Conservation (phyloP, 2,888 invertebrate species). For the Drosophila crucigera region DNA sequence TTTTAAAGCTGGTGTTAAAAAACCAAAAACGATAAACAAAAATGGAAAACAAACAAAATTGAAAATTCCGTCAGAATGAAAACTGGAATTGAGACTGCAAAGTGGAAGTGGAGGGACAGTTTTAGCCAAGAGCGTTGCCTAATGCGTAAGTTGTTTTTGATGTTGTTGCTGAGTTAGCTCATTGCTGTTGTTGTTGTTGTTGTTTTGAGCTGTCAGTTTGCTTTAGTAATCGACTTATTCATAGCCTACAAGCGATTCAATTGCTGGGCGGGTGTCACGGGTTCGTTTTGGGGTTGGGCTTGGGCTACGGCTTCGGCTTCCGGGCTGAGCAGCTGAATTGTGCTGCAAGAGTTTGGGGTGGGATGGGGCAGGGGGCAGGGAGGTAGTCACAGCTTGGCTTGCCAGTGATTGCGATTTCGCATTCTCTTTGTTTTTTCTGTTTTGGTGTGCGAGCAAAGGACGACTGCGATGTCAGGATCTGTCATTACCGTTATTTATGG, state of each 20-base stretch:
- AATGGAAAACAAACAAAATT: conserved; percentile 15
- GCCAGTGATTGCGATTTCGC: conserved; percentile 52
- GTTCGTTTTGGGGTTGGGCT: conserved; percentile 1
- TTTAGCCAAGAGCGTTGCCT: conserved; percentile 9
- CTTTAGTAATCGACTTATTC: conserved; percentile 79
- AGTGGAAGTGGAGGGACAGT: neutral
- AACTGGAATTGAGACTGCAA: conserved; percentile 6
- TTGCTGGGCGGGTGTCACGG: conserved; percentile 25
- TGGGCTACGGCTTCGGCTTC: neutral
- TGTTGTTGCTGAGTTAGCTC: conserved; percentile 15
- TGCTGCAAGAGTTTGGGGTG: neutral
- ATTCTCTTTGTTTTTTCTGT: conserved; percentile 49
- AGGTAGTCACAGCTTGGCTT: conserved; percentile 46
- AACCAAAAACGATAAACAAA: conserved; percentile 8
- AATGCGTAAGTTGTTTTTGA: conserved; percentile 35
- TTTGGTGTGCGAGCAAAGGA: conserved; percentile 29
- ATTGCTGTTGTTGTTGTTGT: neutral
- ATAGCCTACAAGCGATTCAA: conserved; percentile 76
- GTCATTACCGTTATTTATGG: conserved; percentile 69
- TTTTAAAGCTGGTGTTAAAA: conserved; percentile 35
- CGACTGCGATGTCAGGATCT: conserved; percentile 57
- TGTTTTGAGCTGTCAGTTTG: conserved; percentile 49
- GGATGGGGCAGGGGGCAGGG: neutral
- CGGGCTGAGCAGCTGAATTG: neutral
- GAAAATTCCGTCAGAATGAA: conserved; percentile 18